A percentile compares a stretch with the other conserved stretches of the same genome.
Conservation (phyloP, 2,888 invertebrate genomes). For the Cantharis rufa region DNA sequence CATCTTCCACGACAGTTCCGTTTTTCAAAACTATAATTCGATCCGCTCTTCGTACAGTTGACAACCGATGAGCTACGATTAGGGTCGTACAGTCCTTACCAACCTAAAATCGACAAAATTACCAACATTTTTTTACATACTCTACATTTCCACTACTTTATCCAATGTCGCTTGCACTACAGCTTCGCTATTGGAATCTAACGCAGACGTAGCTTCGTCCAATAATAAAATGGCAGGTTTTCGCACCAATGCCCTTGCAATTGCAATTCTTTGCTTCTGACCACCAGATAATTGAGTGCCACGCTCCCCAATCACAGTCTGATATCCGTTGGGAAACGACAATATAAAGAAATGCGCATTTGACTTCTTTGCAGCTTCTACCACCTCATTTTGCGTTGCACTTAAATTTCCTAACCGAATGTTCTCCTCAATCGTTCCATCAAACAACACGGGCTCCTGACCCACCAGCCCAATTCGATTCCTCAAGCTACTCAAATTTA, state of each 20-base stretch:
- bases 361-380: slow-evolving; percentile 70
- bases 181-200: slow-evolving; percentile 80
- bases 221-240: slow-evolving; percentile 77
- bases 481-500: too few relatives aligned
- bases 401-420: slow-evolving; percentile 73
- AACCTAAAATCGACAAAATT: slow-evolving; percentile 55
- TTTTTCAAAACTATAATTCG: slow-evolving; percentile 72
- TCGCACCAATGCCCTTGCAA: slow-evolving; percentile 82
- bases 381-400: slow-evolving; percentile 69
- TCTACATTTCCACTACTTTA: too few relatives aligned
- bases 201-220: slow-evolving; percentile 88
- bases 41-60: slow-evolving; percentile 74
- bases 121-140: too few relatives aligned
- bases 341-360: slow-evolving; percentile 80
- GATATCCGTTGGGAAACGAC: slow-evolving; percentile 76
- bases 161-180: slow-evolving; percentile 68
- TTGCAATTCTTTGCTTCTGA: slow-evolving; percentile 88
- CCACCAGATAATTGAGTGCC: slow-evolving; percentile 84
- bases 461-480: too few relatives aligned
- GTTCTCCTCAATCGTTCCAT: slow-evolving; percentile 82
- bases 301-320: slow-evolving; percentile 82
- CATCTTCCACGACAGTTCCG: slow-evolving; percentile 71
- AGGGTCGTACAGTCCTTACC: slow-evolving; percentile 76
- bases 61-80: slow-evolving; percentile 76
- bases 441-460: slow-evolving; percentile 66